Conservation (phyloP, 2,888 invertebrate species). For the Boloria selene region DNA sequence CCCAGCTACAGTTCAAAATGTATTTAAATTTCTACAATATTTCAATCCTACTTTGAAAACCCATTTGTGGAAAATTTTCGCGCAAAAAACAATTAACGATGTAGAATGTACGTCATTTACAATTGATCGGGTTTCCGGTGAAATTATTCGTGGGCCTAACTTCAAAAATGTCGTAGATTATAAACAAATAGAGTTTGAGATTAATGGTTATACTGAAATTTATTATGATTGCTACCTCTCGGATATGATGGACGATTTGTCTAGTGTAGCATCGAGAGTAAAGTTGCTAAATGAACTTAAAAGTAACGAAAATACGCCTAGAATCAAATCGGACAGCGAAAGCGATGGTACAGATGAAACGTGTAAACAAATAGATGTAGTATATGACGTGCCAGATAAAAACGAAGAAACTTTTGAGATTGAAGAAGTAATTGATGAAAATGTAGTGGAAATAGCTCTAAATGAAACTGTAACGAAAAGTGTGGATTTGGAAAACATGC, state of each 20-base stretch:
- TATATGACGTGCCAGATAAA: slow-evolving; percentile 21
- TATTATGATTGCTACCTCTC: slow-evolving; percentile 66
- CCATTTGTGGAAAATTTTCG: slow-evolving; percentile 63
- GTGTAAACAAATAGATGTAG: slow-evolving; percentile 28
- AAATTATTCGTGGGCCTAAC: slow-evolving; percentile 65
- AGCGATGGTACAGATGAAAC: slow-evolving; percentile 38
- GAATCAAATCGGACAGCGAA: slow-evolving; percentile 43
- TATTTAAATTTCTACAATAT: slow-evolving; percentile 70
- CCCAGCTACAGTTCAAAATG: slow-evolving; percentile 66
- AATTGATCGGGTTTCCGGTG: slow-evolving; percentile 67
- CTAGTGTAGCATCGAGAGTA: slow-evolving; percentile 66
- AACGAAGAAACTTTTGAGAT: slow-evolving; percentile 30
- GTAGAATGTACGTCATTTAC: slow-evolving; percentile 64
- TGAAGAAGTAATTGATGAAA: slow-evolving; percentile 20
- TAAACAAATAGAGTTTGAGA: slow-evolving; percentile 68
- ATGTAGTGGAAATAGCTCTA: not conserved
- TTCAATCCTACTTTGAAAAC: slow-evolving; percentile 70
- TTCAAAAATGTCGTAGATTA: slow-evolving; percentile 75
- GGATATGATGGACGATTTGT: slow-evolving; percentile 61
- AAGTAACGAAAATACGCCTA: slow-evolving; percentile 57
- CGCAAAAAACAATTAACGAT: slow-evolving; percentile 57
- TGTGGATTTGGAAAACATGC: not conserved
- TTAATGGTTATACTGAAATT: slow-evolving; percentile 69
- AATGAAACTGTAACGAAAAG: slow-evolving; percentile 13
- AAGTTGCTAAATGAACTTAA: slow-evolving; percentile 62